Percentiles rank a stretch among this genome's conserved stretches.
These are phyloP conservation scores for Trachelus troglodyta DNA, from an alignment of 2,888 invertebrate species.

Conservation along the genomic window DNA sequence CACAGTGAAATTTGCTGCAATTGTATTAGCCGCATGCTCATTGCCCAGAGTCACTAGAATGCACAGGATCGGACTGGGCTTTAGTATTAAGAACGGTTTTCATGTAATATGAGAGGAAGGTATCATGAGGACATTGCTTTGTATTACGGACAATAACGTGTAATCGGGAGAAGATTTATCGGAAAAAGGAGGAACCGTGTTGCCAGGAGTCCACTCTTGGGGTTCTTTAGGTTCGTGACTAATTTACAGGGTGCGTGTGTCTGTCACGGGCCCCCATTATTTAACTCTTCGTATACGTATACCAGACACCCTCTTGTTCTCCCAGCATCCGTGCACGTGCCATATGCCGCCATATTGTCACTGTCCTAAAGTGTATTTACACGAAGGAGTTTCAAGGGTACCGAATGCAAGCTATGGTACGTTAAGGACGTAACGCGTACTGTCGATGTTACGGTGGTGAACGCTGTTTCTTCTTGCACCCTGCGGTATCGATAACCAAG, in stretches of 20 bases:
- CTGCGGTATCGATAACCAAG: not conserved
- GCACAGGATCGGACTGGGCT: not conserved
- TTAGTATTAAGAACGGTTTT: not conserved
- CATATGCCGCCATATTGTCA: conserved; percentile 25
- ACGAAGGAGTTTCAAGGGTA: conserved; percentile 12
- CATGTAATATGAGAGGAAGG: not conserved
- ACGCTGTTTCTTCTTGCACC: not conserved
- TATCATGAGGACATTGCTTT: not conserved
- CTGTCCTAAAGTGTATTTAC: conserved; percentile 29
- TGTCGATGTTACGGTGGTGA: not conserved
- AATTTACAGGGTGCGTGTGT: not conserved
- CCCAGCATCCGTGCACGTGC: not conserved
- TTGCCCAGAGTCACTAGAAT: not conserved
- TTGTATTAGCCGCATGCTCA: not conserved
- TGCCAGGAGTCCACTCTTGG: not conserved
- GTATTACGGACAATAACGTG: not conserved
- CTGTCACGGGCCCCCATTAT: not conserved
- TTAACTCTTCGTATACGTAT: not conserved
- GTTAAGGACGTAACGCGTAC: not conserved
- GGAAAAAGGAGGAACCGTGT: not conserved
- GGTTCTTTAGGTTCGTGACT: not conserved
- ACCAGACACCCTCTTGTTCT: not conserved
- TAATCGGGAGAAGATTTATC: not conserved
- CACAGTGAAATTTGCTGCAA: not conserved
- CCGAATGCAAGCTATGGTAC: not conserved